Conservation (phyloP, 2,797 vertebrate genomes). For the Rhadinocentrus ornatus region DNA sequence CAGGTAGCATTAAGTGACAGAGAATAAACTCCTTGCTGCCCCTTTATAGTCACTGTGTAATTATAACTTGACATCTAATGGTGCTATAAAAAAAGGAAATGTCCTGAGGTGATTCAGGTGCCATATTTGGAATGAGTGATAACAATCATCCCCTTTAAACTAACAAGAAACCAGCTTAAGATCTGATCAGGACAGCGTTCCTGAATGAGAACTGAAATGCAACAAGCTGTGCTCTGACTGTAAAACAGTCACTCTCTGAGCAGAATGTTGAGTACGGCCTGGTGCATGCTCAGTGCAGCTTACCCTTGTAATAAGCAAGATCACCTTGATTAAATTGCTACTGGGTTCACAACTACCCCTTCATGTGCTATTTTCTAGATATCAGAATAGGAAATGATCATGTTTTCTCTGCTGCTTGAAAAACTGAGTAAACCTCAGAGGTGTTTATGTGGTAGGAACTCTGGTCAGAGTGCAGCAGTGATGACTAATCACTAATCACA, state of each 20-base stretch:
- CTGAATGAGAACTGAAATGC: slow-evolving; percentile 32
- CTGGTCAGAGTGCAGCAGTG: slow-evolving; percentile 24
- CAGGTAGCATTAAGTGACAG: slow-evolving; percentile 34
- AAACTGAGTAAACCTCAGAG: slow-evolving; percentile 4
- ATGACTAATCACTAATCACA: slow-evolving; percentile 7
- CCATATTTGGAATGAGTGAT: slow-evolving; percentile 54
- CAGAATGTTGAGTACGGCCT: slow-evolving; percentile 43
- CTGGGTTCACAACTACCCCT: slow-evolving; percentile 32
- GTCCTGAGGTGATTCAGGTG: slow-evolving; percentile 41
- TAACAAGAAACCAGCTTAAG: slow-evolving; percentile 47
- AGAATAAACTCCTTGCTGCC: slow-evolving; percentile 33
- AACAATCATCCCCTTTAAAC: slow-evolving; percentile 49
- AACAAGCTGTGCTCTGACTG: slow-evolving; percentile 21
- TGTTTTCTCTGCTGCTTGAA: slow-evolving; percentile 28
- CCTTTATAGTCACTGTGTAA: slow-evolving; percentile 57
- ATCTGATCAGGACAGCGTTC: slow-evolving; percentile 36
- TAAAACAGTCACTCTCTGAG: slow-evolving; percentile 12
- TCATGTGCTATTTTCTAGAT: slow-evolving; percentile 34
- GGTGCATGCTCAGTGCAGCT: slow-evolving; percentile 23
- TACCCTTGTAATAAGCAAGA: not conserved
- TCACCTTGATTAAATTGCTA: slow-evolving; percentile 55
- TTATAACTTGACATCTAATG: slow-evolving; percentile 49
- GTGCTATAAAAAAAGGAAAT: slow-evolving; percentile 46
- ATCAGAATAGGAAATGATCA: slow-evolving; percentile 36
- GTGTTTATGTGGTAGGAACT: slow-evolving; percentile 15